Evolutionary conservation across 1,140 invertebrate species (phyloP), one percentile per base, ranked within the genome.

Genomic region (Zaprionus lachaisei): DNA sequence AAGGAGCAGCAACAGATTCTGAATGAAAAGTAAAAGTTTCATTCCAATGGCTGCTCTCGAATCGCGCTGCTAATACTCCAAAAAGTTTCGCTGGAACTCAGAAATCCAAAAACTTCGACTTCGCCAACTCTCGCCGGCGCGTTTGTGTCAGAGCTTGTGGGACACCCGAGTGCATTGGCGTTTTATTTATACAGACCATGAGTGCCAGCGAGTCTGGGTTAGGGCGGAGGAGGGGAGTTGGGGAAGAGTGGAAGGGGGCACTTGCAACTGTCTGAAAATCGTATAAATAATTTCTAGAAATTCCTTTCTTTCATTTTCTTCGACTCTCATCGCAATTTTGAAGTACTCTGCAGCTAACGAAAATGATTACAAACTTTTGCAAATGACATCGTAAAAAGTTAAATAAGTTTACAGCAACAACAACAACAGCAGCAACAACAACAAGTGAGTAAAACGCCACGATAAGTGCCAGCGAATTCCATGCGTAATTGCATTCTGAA

Each of bases 341-440:
- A 85, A 86, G 83, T 69, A 77, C 58, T 61, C n/a, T 68, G 73
- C 77, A 87, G 47, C 66, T 76, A 81, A 89, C 74, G 78, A 83
- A 89, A 89, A 89, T 79, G 85, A 90, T 90, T 90, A 81, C 81
- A 90, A 89, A 90, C 84, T 89, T 89, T 60, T 41, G 51, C 66
- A 81, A 89, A 90, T 84, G 85, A 89, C 84, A 84, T 81, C 85
- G 84, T 75, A 89, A 85, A 83, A 89, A 90, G 75, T 90, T 84
- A 90, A 89, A 90, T 81, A 89, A 90, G 79, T 89, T 89, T 79
- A 15, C 47, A 64, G 64, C 66, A 63, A 44, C 54, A 64, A 44
- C 57, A 57, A 38, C 51, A 28, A 54, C 38, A 51, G 22, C 37
- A 56, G n/a, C 34, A 80, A 44, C 49, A 65, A 65, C 64, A 67